A percentile compares a stretch with the other conserved stretches of the same genome.
Evolutionary conservation across 2,888 invertebrate species (phyloP).

Genomic region (Drosophila ezoana): DNA sequence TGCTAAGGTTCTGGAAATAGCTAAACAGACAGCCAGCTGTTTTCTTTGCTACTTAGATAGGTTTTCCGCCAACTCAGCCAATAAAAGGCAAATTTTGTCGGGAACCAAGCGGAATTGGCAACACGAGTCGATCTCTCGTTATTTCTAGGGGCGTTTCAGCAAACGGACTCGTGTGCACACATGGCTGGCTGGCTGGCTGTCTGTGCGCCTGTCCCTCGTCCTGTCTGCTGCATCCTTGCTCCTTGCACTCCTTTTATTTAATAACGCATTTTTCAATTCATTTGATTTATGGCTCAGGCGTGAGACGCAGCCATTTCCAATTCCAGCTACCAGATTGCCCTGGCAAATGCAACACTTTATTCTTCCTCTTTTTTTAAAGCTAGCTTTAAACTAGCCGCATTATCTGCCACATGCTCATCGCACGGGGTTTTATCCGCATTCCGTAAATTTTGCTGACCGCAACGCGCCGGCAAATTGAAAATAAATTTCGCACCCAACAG

Average conservation of each 20-base stretch:
- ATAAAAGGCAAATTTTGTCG: not conserved
- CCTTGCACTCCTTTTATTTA: constrained; percentile 59
- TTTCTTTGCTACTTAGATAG: too few species aligned
- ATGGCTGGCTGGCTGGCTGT: constrained; percentile 22
- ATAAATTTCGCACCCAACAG: constrained; percentile 58
- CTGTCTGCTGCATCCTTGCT: constrained; percentile 25
- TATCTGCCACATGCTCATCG: constrained; percentile 3
- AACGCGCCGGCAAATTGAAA: constrained; percentile 61
- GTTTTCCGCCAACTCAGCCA: not conserved
- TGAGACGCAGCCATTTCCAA: constrained; percentile 57
- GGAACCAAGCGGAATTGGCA: not conserved
- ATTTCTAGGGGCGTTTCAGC: constrained; percentile 14
- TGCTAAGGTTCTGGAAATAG: too few species aligned
- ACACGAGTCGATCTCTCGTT: constrained; percentile 8
- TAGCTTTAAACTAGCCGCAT: constrained; percentile 17
- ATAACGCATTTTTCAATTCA: constrained; percentile 77
- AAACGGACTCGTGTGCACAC: constrained; percentile 33
- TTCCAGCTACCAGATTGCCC: constrained; percentile 32
- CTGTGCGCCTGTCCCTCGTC: constrained; percentile 8
- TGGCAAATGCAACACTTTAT: too few species aligned
- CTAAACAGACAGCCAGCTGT: too few species aligned
- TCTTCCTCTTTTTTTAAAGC: constrained; percentile 30
- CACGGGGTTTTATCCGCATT: constrained; percentile 7
- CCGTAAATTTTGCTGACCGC: constrained; percentile 48
- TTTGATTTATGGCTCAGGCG: constrained; percentile 71